These are phyloP conservation scores for Oreocharis arfaki DNA, from an alignment of 2,113 vertebrate genomes.

Conservation along the genomic window DNA sequence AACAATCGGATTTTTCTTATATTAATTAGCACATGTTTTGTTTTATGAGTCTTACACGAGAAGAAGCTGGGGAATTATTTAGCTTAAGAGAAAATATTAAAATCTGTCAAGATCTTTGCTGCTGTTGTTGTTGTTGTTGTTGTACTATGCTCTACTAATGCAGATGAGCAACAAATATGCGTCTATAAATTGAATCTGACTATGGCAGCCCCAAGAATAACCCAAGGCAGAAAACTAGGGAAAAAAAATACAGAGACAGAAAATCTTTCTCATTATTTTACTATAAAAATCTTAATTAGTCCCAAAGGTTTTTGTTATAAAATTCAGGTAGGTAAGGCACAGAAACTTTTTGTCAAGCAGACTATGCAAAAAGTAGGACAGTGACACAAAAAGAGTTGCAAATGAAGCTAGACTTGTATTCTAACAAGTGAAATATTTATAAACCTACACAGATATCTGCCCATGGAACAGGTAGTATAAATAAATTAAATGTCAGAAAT, in stretches of 20 bases:
- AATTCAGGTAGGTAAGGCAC: slow-evolving; percentile 61
- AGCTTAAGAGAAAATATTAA: slow-evolving; percentile 67
- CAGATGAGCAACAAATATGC: slow-evolving; percentile 59
- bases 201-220: slow-evolving; percentile 57
- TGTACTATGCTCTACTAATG: slow-evolving; percentile 50
- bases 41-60: neutral
- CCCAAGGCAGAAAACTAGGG: slow-evolving; percentile 48
- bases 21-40: slow-evolving; percentile 42
- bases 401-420: slow-evolving; percentile 39
- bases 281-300: slow-evolving; percentile 78
- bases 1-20: neutral
- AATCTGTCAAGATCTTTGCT: slow-evolving; percentile 34
- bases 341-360: slow-evolving; percentile 62
- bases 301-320: slow-evolving; percentile 71
- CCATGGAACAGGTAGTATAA: slow-evolving; percentile 36
- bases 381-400: slow-evolving; percentile 57
- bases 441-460: slow-evolving; percentile 40
- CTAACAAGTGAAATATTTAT: slow-evolving; percentile 58
- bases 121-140: slow-evolving; percentile 29
- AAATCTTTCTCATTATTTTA: slow-evolving; percentile 68
- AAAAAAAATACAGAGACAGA: slow-evolving; percentile 11
- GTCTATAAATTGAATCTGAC: slow-evolving; percentile 65
- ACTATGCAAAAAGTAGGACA: slow-evolving; percentile 50
- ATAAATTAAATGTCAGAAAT: slow-evolving; percentile 58
- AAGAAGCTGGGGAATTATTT: slow-evolving; percentile 38